Percentiles rank a stretch among this genome's conserved stretches.
Evolutionary conservation across 2,797 vertebrate genomes (phyloP).

Genomic region (Avahi laniger): DNA sequence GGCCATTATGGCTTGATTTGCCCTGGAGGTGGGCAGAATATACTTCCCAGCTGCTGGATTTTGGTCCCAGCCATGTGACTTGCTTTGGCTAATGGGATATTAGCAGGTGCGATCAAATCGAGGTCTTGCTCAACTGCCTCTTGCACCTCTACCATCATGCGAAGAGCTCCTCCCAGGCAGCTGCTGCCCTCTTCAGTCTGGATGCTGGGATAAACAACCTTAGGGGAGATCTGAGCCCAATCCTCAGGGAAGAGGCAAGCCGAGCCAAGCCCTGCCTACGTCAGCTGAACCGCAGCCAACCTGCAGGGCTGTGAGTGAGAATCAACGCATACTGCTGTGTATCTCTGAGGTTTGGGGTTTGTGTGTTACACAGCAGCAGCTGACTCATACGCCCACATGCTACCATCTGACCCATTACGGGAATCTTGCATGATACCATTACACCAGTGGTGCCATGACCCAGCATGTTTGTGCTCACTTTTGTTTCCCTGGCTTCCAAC

Average conservation of each 20-base stretch:
- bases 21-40: rapidly evolving
- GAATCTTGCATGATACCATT: too few species aligned
- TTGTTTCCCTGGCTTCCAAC: not conserved
- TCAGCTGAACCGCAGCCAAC: not conserved
- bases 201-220: not conserved
- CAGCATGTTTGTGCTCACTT: not conserved
- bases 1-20: not conserved
- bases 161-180: not conserved
- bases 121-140: not conserved
- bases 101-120: not conserved
- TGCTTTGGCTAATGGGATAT: not conserved
- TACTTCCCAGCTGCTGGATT: not conserved
- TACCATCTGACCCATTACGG: not conserved
- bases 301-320: not conserved
- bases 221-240: not conserved
- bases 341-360: not conserved
- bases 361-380: not conserved
- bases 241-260: not conserved
- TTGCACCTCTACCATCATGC: rapidly evolving
- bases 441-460: not conserved
- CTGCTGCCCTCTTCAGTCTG: not conserved
- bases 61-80: not conserved
- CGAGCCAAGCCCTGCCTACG: not conserved
- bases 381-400: not conserved
- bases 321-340: rapidly evolving